Evolutionary conservation across 2,113 vertebrate genomes (phyloP), one percentile per base, ranked within the genome.

Genomic region (Callospermophilus lateralis): DNA sequence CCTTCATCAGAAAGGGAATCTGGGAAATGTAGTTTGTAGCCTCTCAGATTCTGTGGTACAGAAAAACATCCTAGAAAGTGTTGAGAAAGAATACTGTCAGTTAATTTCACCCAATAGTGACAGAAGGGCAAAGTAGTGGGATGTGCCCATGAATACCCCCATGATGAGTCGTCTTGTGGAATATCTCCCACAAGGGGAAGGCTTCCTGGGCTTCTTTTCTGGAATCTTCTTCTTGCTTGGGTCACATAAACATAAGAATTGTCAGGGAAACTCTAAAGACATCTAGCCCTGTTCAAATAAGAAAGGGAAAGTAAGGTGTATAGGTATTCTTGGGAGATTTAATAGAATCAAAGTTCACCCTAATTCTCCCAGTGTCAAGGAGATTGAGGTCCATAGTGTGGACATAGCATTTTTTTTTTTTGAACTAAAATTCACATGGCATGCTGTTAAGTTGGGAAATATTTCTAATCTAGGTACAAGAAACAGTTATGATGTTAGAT

Each of bases 71-170:
- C 32, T 30, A 58, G 42, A 26, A 48, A n/a, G 30, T 9, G 3
- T 72, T 42, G 11, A 88, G 45, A 74, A 84, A 15, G 28, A 84
- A n/a, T 9, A 8, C 22, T 32, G 28, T 42, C 20, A 34, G 16
- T 58, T 32, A 19, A 4, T n/a, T 24, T 39, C 16, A 39, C 8
- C 28, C 9, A 34, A 8, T 11, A 26, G 4, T 15, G 12, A n/a
- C 6, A 42, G 34, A 80, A 37, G 45, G 37, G 17, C 13, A 55
- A 55, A 32, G 9, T 3, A 26, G 28, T 89, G n/a, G 22, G 7
- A 6, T 4, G 5, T 48, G 32, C 45, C 5, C 1, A 37, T 16
- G 39, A 15, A 1, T 6, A 6, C 24, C 8, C 1, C 16, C 1
- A 0, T 0, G 1, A 16, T 12, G 51, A 45, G 61, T 28, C 42